These are phyloP conservation scores for Caenorhabditis tropicalis DNA, from an alignment of 1,140 invertebrate genomes.

Conservation along the genomic window DNA sequence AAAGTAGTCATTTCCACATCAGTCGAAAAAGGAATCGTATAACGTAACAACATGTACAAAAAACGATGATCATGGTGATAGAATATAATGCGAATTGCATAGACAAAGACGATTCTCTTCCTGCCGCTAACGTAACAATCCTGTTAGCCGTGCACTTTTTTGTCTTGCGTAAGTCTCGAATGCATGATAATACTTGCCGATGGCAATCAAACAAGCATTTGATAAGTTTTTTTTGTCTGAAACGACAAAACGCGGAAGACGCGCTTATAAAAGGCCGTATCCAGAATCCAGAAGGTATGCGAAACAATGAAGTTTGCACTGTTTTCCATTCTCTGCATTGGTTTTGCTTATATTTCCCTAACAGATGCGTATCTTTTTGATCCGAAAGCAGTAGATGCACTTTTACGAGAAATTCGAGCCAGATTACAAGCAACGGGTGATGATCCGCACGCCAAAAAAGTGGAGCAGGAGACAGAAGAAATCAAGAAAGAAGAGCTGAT, in stretches of 20 bases:
- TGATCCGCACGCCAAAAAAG: not conserved
- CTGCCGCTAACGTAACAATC: constrained; percentile 34
- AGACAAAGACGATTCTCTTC: constrained; percentile 16
- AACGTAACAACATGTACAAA: constrained; percentile 8
- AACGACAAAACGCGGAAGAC: not conserved
- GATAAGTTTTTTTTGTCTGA: constrained; percentile 42
- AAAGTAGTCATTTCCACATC: constrained; percentile 41
- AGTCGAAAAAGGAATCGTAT: constrained; percentile 17
- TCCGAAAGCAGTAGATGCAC: constrained; percentile 9
- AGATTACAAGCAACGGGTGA: constrained; percentile 2
- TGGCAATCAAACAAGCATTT: constrained; percentile 45
- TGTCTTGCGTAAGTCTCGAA: constrained; percentile 41
- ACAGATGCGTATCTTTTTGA: constrained; percentile 36
- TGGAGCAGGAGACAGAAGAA: constrained; percentile 16
- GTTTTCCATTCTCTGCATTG: constrained; percentile 11
- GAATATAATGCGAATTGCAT: not conserved
- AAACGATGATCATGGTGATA: not conserved
- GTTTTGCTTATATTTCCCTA: not conserved
- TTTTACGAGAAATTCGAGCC: constrained; percentile 16
- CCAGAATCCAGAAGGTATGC: constrained; percentile 20
- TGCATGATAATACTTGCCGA: constrained; percentile 38
- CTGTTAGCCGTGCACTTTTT: constrained; percentile 39
- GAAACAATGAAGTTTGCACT: constrained; percentile 28
- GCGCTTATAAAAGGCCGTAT: constrained; percentile 28
- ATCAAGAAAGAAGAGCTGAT: constrained; percentile 3